phyloP scores from a whole-genome alignment of 1,140 invertebrate species.

The Fopius arisanus region DNA sequence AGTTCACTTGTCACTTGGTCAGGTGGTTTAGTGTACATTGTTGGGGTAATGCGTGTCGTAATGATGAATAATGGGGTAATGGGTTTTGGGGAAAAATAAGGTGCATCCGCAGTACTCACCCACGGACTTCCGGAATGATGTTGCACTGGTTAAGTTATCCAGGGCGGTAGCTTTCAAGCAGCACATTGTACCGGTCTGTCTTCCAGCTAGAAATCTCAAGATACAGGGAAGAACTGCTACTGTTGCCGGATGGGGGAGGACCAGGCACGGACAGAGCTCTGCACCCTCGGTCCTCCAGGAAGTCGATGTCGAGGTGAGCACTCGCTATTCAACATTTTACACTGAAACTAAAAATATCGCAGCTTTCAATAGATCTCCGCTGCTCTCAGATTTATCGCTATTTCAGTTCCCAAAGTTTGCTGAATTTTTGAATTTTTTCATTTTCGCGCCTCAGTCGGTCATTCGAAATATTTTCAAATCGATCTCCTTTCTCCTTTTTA shows the following conservation, averaged over 20 bases:
- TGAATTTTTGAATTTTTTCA: no score
- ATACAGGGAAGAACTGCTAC: constrained; percentile 84
- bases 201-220: constrained; percentile 78
- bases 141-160: constrained; percentile 84
- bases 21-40: neutral
- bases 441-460: no score
- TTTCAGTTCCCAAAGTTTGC: no score
- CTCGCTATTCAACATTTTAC: no score
- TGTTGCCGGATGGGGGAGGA: constrained; percentile 90
- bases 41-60: constrained; percentile 8
- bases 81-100: constrained; percentile 45
- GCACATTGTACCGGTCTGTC: constrained; percentile 87
- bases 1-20: neutral
- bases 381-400: no score
- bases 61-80: neutral
- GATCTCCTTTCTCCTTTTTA: no score
- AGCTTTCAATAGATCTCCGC: no score
- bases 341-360: no score
- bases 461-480: no score
- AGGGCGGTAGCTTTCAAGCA: constrained; percentile 84
- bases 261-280: constrained; percentile 82
- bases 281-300: constrained; percentile 78
- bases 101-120: constrained; percentile 87
- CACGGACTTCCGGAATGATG: constrained; percentile 88
- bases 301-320: constrained; percentile 62